phyloP scores from a whole-genome alignment of 2,113 vertebrate species.

The Leuciscus idus region DNA sequence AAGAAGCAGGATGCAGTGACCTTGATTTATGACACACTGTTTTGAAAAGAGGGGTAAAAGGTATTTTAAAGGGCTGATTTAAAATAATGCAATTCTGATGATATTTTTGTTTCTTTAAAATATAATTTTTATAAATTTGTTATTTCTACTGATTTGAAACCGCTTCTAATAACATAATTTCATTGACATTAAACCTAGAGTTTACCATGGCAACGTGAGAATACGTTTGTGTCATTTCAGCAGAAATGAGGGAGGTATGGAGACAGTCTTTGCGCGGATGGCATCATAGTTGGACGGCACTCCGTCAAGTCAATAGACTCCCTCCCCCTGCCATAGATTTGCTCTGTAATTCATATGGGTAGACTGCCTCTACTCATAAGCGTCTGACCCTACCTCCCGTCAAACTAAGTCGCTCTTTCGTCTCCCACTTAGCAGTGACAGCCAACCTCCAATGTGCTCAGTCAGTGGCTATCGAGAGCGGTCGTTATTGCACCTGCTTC shows the following conservation, averaged over 20 bases:
- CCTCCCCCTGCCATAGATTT: constrained; percentile 72
- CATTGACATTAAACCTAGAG: not conserved
- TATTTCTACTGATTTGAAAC: not conserved
- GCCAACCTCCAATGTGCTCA: constrained; percentile 48
- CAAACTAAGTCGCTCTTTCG: constrained; percentile 41
- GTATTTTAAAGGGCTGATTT: not conserved
- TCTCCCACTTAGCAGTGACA: constrained; percentile 37
- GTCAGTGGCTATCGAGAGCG: constrained; percentile 31
- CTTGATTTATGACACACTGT: no score
- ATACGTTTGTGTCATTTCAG: not conserved
- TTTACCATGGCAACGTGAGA: not conserved
- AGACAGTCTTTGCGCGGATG: constrained; percentile 50
- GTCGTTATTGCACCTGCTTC: constrained; percentile 55
- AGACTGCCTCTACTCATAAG: constrained; percentile 80
- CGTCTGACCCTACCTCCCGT: constrained; percentile 74
- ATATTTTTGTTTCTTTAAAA: not conserved
- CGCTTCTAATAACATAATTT: not conserved
- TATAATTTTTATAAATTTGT: not conserved
- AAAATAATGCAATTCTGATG: not conserved
- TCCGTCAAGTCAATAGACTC: constrained; percentile 83
- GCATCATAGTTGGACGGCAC: constrained; percentile 78
- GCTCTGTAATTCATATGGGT: constrained; percentile 83
- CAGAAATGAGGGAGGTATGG: not conserved
- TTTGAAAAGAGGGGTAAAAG: not conserved
- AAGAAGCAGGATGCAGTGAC: no score